phyloP scores from a whole-genome alignment of 2,113 vertebrate species.

The Oplegnathus fasciatus region DNA sequence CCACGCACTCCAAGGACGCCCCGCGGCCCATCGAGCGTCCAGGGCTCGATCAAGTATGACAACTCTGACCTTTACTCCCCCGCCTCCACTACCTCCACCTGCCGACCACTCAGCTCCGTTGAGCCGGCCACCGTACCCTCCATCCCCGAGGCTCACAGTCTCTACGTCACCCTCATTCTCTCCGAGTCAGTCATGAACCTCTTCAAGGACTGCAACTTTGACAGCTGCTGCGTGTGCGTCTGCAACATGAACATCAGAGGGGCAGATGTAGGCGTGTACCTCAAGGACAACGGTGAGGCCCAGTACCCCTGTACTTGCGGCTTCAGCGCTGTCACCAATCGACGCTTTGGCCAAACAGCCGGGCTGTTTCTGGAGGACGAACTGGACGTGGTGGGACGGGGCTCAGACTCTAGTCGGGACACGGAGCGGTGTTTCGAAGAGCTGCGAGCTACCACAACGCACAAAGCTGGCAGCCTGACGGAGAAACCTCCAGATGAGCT shows the following conservation, averaged over 20 bases:
- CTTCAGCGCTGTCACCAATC: constrained; percentile 97
- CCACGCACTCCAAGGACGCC: constrained; percentile 96
- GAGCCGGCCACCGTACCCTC: constrained; percentile 97
- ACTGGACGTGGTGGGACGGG: constrained; percentile 95
- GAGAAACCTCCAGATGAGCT: constrained; percentile 95
- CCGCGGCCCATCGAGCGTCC: constrained; percentile 94
- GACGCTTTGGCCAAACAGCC: constrained; percentile 94
- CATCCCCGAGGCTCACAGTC: constrained; percentile 98
- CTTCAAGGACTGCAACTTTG: constrained; percentile 99
- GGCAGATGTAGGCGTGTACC: constrained; percentile 97
- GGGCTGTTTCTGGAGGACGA: constrained; percentile 98
- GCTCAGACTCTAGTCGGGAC: constrained; percentile 93
- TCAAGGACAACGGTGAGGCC: constrained; percentile 95
- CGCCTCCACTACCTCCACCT: constrained; percentile 97
- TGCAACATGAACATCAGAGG: constrained; percentile 99
- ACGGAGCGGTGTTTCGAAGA: constrained; percentile 95
- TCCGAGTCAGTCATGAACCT: constrained; percentile 99
- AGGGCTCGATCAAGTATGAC: constrained; percentile 97
- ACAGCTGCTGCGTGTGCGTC: constrained; percentile 98
- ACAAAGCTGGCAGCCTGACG: constrained; percentile 86
- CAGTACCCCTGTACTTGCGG: constrained; percentile 96
- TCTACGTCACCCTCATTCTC: constrained; percentile 98
- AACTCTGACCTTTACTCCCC: constrained; percentile 98
- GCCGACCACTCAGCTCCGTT: constrained; percentile 95
- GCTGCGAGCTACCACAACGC: constrained; percentile 86